Evolutionary conservation across 2,888 invertebrate genomes (phyloP).

Genomic region (Rotaria socialis): DNA sequence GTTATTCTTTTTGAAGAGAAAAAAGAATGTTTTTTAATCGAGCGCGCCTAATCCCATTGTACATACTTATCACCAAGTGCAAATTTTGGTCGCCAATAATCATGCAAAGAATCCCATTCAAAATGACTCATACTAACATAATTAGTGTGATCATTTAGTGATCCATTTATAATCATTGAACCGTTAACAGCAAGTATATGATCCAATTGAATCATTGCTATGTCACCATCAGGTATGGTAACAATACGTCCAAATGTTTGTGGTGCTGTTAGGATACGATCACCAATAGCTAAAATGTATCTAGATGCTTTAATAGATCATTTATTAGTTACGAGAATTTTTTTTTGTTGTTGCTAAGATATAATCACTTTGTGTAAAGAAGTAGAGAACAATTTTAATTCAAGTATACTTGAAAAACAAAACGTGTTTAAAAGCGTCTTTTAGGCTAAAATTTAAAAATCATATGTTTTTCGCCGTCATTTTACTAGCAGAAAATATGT

Average conservation of each 20-base stretch:
- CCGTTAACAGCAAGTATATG: slow-evolving; percentile 20
- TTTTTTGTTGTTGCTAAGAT: not conserved
- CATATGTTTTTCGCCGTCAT: too few species aligned
- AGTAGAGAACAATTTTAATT: not conserved
- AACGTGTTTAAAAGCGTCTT: too few species aligned
- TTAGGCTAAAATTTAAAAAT: too few species aligned
- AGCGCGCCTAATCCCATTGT: not conserved
- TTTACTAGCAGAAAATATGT: too few species aligned
- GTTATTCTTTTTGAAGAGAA: not conserved
- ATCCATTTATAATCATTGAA: not conserved
- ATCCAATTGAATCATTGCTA: slow-evolving; percentile 20
- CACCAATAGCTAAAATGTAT: not conserved
- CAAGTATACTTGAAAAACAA: not conserved
- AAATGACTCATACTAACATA: slow-evolving; percentile 19
- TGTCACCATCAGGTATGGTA: slow-evolving; percentile 1
- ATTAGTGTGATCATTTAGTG: not conserved
- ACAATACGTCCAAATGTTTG: slow-evolving; percentile 30
- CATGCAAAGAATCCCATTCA: slow-evolving; percentile 13
- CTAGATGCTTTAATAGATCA: not conserved
- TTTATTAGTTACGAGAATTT: not conserved
- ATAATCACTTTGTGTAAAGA: not conserved
- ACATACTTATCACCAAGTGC: slow-evolving; percentile 26
- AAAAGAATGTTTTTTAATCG: not conserved
- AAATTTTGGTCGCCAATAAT: slow-evolving; percentile 23
- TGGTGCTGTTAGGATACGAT: not conserved